Evolutionary conservation across 2,888 invertebrate genomes (phyloP), one percentile per base, ranked within the genome.

Genomic region (Coelopa pilipes): DNA sequence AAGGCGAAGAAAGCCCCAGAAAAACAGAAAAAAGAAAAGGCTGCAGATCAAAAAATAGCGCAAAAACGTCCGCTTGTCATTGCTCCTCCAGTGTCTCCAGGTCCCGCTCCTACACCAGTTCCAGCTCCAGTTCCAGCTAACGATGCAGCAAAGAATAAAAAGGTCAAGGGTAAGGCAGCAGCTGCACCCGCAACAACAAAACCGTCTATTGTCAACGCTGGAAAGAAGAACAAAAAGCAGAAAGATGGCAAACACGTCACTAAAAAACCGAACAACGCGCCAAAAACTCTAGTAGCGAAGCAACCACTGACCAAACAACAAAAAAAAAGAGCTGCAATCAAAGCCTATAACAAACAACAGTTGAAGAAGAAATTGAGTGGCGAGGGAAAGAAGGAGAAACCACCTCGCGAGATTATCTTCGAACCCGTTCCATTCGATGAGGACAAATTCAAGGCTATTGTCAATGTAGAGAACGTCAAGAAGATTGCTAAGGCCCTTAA

Each of bases 371-470:
- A 65, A 49, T 66, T 55, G 49, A 34, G 34, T 53, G 62, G 71
- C 62, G 79, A 67, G 50, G 47, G 60, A 19, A 55, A 70, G 19
- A 74, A 74, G 65, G 49, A 66, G 15, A 71, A 71, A 24, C 57
- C 70, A 1, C 47, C 76, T 1, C 74, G 76, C 15, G 50, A 80
- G 19, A 47, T 76, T 19, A 72, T 4, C 10, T 82, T 75, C 21
- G 83, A 84, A 46, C 67, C 82, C 0, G 74, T 81, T 47, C 75
- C 82, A 3, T 86, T 83, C 17, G 82, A 87, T 74, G 84, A 85
- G 55, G 79, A 81, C 0, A 79, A 80, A 63, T 86, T 86, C 60
- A 75, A 81, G 15, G 69, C 78, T 0, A 83, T 86, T 57, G 78
- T 86, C 0, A 80, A 66, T 49, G 46, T 73, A 24, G 73, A 80